Percentiles rank a stretch among this genome's conserved stretches.
These are phyloP conservation scores for Lasioglossum lativentre DNA, from an alignment of 2,888 invertebrate species.

Conservation along the genomic window DNA sequence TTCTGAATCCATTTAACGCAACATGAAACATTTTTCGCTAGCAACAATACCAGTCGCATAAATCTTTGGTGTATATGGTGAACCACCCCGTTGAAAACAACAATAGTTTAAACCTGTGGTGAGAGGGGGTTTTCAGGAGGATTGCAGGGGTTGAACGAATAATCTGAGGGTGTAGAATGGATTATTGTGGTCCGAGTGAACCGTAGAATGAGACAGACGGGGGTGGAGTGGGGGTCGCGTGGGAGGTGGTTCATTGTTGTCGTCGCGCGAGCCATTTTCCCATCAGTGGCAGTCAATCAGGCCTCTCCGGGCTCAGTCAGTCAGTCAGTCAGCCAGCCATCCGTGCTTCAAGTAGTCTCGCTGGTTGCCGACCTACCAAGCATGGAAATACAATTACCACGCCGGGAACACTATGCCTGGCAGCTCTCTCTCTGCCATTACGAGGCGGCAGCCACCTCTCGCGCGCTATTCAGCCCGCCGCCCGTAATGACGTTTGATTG, in stretches of 20 bases:
- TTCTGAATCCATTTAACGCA: too few relatives aligned
- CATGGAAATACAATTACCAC: conserved; percentile 84
- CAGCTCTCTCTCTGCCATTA: conserved; percentile 65
- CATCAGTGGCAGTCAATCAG: conserved; percentile 70
- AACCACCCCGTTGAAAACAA: not conserved
- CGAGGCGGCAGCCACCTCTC: conserved; percentile 42
- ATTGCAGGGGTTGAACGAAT: not conserved
- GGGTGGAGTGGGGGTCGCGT: conserved; percentile 20
- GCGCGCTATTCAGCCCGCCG: conserved; percentile 44
- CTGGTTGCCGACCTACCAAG: conserved; percentile 73
- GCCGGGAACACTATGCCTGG: conserved; percentile 72
- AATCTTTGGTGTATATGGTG: not conserved
- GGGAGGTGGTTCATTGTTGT: conserved; percentile 65
- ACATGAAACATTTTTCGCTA: not conserved
- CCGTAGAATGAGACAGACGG: conserved; percentile 16
- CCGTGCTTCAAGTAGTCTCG: conserved; percentile 61
- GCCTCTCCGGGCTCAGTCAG: conserved; percentile 57
- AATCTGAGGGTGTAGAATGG: conserved; percentile 3
- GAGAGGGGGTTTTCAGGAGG: not conserved
- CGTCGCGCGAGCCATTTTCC: conserved; percentile 62
- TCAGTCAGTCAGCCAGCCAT: conserved; percentile 68
- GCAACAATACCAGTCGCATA: not conserved
- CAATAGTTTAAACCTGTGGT: not conserved
- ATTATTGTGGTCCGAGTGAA: conserved; percentile 2
- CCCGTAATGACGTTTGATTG: conserved; percentile 83